Evolutionary conservation across 2,113 vertebrate species (phyloP), one percentile per base, ranked within the genome.

Genomic region (Chaetodon auriga): DNA sequence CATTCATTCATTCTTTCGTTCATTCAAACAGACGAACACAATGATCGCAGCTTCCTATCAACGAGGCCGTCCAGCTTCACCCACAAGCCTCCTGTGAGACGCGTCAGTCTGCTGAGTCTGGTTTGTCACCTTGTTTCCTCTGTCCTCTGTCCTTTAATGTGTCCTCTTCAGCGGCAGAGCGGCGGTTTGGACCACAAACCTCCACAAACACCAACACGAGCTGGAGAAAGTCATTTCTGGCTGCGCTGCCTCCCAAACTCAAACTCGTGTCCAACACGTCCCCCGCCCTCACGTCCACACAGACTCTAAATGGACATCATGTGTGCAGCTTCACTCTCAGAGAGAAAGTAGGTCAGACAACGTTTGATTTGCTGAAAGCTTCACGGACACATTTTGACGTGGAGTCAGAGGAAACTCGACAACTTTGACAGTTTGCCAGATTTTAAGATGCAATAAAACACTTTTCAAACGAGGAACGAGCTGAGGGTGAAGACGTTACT

Each of bases 161-260:
- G 21, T 81, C 35, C 57, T 48, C 12, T 70, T 63, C 38, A 63
- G 55, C 45, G 49, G 55, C 58, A 55, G 60, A 72, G 64, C 76
- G 19, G 54, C 41, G 75, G 75, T 86, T 80, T 83, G 38, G 78
- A 88, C 7, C 1, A 65, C 21, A 83, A 62, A 76, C n/a, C n/a
- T n/a, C n/a, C 76, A 78, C 68, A 38, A 35, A 70, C 60, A 77
- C 78, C 25, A 68, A 49, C 60, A 66, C 11, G 70, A 75, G 78
- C 74, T 83, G 81, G 70, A 71, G 63, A 81, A 58, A 84, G 49
- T 51, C 9, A 51, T 78, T 83, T 87, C 62, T 90, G 57, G 73
- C 70, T 61, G 49, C 12, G 48, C 4, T 51, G 38, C 35, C 46
- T 68, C 36, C 36, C 78, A 76, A 68, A 78, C 23, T 63, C 38